These are phyloP conservation scores for Zenarchopterus dispar DNA, from an alignment of 2,797 vertebrate species.

Conservation along the genomic window DNA sequence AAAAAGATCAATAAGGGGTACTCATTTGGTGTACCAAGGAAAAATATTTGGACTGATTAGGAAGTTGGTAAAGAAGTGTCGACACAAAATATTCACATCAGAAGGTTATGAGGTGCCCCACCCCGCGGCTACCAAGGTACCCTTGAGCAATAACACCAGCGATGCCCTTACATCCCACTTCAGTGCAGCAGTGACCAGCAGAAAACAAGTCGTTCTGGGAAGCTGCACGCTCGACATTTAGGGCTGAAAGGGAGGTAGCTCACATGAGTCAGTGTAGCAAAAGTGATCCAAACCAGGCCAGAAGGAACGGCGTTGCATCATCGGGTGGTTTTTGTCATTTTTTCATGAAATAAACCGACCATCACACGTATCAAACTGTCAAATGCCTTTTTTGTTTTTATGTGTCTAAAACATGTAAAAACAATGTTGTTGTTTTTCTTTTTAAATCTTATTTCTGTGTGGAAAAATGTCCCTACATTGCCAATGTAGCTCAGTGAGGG, in stretches of 20 bases:
- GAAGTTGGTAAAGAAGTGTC: conserved; percentile 52
- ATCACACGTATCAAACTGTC: too few relatives aligned
- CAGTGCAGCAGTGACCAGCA: not conserved
- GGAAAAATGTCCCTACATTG: too few relatives aligned
- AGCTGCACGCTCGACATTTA: not conserved
- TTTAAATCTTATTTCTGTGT: too few relatives aligned
- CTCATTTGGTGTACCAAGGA: conserved; percentile 43
- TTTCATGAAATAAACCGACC: too few relatives aligned
- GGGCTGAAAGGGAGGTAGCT: not conserved
- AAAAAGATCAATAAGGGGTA: conserved; percentile 57
- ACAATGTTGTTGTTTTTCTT: too few relatives aligned
- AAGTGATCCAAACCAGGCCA: too few relatives aligned
- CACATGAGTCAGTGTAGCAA: not conserved
- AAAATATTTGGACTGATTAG: conserved; percentile 35
- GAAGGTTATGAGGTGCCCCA: not conserved
- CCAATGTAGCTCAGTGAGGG: too few relatives aligned
- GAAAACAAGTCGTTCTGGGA: not conserved
- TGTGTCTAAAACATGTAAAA: too few relatives aligned
- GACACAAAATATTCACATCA: conserved; percentile 37
- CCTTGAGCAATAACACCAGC: conserved; percentile 16
- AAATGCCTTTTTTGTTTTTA: too few relatives aligned
- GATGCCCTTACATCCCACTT: not conserved
- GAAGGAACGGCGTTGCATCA: too few relatives aligned
- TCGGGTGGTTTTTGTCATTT: too few relatives aligned
- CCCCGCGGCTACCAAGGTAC: conserved; percentile 24